phyloP scores from a whole-genome alignment of 2,113 vertebrate species.

The Taurulus bubalis region DNA sequence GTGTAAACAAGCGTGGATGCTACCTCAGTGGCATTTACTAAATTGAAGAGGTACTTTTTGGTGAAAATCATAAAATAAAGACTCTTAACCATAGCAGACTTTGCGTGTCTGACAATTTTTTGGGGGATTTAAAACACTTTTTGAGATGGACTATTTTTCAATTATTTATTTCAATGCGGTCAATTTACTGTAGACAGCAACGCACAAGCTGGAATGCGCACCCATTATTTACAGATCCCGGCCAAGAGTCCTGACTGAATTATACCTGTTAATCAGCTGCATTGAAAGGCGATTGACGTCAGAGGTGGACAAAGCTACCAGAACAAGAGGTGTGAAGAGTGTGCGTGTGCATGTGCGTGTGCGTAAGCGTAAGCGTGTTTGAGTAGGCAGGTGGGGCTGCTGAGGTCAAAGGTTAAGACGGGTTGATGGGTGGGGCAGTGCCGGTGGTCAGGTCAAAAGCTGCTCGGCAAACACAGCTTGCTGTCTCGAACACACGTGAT shows the following conservation, averaged over 20 bases:
- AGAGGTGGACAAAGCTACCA: conserved; percentile 62
- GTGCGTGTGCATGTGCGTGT: conserved; percentile 10
- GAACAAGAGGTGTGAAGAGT: conserved; percentile 41
- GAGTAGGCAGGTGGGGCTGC: conserved; percentile 48
- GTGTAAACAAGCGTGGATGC: neutral
- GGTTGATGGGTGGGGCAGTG: conserved; percentile 32
- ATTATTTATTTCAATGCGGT: neutral
- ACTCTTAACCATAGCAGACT: neutral
- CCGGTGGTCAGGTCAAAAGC: conserved; percentile 30
- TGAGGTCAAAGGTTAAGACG: conserved; percentile 61
- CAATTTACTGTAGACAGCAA: neutral
- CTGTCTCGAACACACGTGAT: conserved; percentile 52
- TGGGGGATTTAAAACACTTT: too few relatives aligned
- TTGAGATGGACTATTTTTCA: neutral
- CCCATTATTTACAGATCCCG: conserved; percentile 36
- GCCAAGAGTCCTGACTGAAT: conserved; percentile 37
- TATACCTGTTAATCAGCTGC: conserved; percentile 50
- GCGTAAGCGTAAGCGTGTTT: conserved; percentile 12
- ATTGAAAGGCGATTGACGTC: conserved; percentile 68
- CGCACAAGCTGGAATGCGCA: conserved; percentile 15
- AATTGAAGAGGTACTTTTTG: neutral
- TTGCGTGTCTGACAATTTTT: neutral
- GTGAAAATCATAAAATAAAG: neutral
- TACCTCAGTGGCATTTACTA: neutral
- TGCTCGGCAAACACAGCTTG: conserved; percentile 71